Conservation (phyloP, 2,888 invertebrate genomes). For the Leuctra nigra region DNA sequence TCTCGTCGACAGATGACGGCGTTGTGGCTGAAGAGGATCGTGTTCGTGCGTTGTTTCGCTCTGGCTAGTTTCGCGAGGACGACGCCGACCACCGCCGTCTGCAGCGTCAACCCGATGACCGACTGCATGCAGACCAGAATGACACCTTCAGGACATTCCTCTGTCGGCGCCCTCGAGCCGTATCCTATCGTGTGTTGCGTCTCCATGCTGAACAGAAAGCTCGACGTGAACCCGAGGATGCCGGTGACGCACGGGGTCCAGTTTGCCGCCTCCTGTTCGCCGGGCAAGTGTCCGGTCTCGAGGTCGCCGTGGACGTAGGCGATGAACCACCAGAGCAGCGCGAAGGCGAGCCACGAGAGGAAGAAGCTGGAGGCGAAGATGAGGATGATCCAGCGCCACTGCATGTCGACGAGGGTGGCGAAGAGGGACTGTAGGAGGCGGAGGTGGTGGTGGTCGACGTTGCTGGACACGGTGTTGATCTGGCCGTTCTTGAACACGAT, state of each 20-base stretch:
- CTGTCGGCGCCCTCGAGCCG: slow-evolving; percentile 71
- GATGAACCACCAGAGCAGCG: slow-evolving; percentile 69
- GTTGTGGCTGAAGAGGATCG: slow-evolving; percentile 65
- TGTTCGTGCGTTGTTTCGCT: slow-evolving; percentile 67
- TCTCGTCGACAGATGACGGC: slow-evolving; percentile 68
- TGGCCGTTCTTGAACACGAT: slow-evolving; percentile 23
- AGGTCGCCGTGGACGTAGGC: slow-evolving; percentile 72
- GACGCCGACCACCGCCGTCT: slow-evolving; percentile 53
- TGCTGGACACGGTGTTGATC: slow-evolving; percentile 5
- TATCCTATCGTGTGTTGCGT: slow-evolving; percentile 84
- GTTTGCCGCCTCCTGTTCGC: slow-evolving; percentile 23
- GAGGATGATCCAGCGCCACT: slow-evolving; percentile 64
- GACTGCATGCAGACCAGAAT: slow-evolving; percentile 75
- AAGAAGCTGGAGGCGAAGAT: slow-evolving; percentile 57
- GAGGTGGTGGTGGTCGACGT: slow-evolving; percentile 8
- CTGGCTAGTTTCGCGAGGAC: slow-evolving; percentile 73
- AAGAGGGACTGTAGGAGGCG: slow-evolving; percentile 45
- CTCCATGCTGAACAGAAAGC: slow-evolving; percentile 78
- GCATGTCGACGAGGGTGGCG: slow-evolving; percentile 60
- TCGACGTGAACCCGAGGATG: slow-evolving; percentile 48
- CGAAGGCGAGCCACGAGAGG: slow-evolving; percentile 72
- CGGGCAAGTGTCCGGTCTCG: slow-evolving; percentile 46
- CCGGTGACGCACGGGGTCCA: slow-evolving; percentile 49
- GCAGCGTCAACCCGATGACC: slow-evolving; percentile 52
- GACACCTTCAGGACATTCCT: slow-evolving; percentile 79